Base-by-base conservation (phyloP, 1,140 invertebrate species). In the Atta texana region DNA sequence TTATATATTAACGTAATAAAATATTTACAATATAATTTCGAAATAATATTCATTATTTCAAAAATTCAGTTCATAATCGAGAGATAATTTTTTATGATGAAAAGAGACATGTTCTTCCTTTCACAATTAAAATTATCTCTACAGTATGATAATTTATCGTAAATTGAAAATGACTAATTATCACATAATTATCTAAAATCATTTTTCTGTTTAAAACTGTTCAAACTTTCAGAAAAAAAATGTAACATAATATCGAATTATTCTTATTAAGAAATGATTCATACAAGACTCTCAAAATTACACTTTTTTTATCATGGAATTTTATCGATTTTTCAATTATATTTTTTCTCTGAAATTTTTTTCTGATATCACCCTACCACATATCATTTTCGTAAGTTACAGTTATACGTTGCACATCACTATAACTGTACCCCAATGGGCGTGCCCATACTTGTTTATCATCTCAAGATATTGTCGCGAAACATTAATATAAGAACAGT, bases 361-460 rank as follows among this genome's bases (percentile, higher is more conserved):
- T 80, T 71, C 16, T 21, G 10, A 57, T 39, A 69, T 21, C 49
- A 69, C 18, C n/a, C 3, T 34, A 14, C n/a, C n/a, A 55, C 28
- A 28, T 49, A 10, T 82, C 34, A 44, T 81, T 88, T 92, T 89
- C 53, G 44, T 88, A 80, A 68, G 68, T 85, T 91, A 92, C 90
- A 92, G 90, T 91, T 91, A 91, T 39, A 85, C 10, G 78, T 91
- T 78, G 74, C 85, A 66, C 61, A 87, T 61, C 21, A 75, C 72
- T 64, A 74, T 92, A 92, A 92, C 91, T 92, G 89, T 92, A 91
- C 66, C 82, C n/a, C 39, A 55, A 76, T 63, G 8, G 78, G 81
- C 71, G 55, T 92, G 88, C 85, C 86, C 89, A 89, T 68, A 88
- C 61, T 90, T 86, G 88, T 87, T 53, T 92, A 88, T 91, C 76